Conservation (phyloP, 30 jellyfish, hydroid and myxozoan species). For the Phacellophora camtschatica region DNA sequence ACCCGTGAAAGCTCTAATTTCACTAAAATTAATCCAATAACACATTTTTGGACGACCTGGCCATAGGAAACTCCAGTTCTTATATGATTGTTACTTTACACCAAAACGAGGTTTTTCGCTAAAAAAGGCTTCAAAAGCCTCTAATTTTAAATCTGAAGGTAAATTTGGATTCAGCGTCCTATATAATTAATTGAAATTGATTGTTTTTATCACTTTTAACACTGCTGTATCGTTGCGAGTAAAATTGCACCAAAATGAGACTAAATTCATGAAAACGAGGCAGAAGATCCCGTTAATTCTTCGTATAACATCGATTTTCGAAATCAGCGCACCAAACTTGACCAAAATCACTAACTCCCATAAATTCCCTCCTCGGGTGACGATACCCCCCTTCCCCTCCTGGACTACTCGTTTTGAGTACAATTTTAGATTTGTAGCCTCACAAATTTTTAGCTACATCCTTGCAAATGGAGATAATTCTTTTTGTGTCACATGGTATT, state of each 20-base stretch:
- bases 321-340: constrained; percentile 62
- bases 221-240: background rate
- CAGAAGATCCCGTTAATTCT: background rate
- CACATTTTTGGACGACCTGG: background rate
- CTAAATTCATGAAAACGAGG: constrained; percentile 6
- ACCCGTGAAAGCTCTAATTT: background rate
- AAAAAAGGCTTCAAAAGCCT: background rate
- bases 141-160: background rate
- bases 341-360: constrained; percentile 4
- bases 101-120: background rate
- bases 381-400: constrained; percentile 60
- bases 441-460: too few relatives aligned
- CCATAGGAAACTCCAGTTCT: background rate
- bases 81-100: background rate
- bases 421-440: too few relatives aligned
- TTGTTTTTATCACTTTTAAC: background rate
- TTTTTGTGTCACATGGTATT: too few relatives aligned
- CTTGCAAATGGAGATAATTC: too few relatives aligned
- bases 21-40: background rate
- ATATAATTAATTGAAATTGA: background rate
- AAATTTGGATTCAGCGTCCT: background rate
- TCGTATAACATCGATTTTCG: constrained; percentile 55
- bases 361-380: constrained; percentile 43
- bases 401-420: constrained; percentile 1
- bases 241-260: constrained; percentile 12